Percentiles rank a stretch among this genome's conserved stretches.
Conservation (phyloP, 2,888 invertebrate genomes). For the Protonemura montana region DNA sequence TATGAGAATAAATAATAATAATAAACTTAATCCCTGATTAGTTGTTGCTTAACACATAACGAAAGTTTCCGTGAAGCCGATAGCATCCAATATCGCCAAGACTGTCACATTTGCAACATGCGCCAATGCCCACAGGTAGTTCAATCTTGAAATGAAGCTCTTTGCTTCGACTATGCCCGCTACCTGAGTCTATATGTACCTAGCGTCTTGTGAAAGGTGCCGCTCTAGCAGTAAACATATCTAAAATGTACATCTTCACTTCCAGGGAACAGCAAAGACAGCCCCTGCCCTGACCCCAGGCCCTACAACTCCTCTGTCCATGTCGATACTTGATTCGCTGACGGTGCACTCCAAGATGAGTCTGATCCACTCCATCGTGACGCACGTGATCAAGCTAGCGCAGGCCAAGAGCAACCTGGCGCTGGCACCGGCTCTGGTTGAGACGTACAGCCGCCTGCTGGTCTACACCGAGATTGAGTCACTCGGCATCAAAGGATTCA, state of each 20-base stretch:
- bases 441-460: conserved; percentile 90
- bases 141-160: too few relatives aligned
- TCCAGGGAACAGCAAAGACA: conserved; percentile 57
- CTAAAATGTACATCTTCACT: too few relatives aligned
- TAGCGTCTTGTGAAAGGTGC: conserved; percentile 57
- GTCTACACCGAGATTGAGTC: conserved; percentile 98
- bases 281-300: conserved; percentile 61
- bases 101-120: too few relatives aligned
- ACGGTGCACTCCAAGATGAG: conserved; percentile 97
- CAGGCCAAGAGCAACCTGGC: conserved; percentile 85
- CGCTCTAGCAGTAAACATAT: too few relatives aligned
- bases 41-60: too few relatives aligned
- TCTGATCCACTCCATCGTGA: conserved; percentile 83
- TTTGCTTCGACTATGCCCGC: too few relatives aligned
- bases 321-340: conserved; percentile 91
- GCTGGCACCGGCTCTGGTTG: conserved; percentile 89
- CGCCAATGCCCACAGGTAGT: too few relatives aligned
- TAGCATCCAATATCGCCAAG: too few relatives aligned
- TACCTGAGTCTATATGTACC: too few relatives aligned
- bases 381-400: conserved; percentile 89
- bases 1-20: too few relatives aligned
- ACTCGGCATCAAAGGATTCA: conserved; percentile 94
- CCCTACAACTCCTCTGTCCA: conserved; percentile 87
- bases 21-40: too few relatives aligned
- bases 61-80: too few relatives aligned